Conservation (phyloP, 2,888 invertebrate genomes). For the Vanessa cardui region DNA sequence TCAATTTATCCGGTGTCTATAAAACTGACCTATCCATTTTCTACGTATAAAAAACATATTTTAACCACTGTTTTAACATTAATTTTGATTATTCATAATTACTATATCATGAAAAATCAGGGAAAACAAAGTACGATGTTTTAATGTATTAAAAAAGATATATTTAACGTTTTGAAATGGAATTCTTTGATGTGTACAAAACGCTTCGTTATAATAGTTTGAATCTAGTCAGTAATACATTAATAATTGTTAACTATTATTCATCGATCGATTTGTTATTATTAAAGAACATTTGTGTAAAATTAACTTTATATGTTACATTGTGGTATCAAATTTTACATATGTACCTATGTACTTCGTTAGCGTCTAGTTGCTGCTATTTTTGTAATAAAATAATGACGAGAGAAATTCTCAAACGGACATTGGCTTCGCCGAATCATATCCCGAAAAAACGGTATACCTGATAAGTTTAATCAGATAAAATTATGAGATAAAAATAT, state of each 20-base stretch:
- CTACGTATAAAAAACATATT: constrained; percentile 11
- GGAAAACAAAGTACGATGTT: constrained; percentile 1
- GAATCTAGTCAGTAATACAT: constrained; percentile 28
- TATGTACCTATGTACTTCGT: constrained; percentile 25
- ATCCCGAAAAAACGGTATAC: constrained; percentile 74
- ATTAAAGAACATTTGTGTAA: constrained; percentile 29
- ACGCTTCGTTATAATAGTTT: constrained; percentile 19
- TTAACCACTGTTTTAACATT: constrained; percentile 11
- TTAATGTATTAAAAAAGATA: constrained; percentile 1
- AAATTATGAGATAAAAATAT: constrained; percentile 56
- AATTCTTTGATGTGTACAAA: constrained; percentile 17
- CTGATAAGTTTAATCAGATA: constrained; percentile 68
- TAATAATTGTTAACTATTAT: constrained; percentile 30
- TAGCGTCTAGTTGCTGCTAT: constrained; percentile 25
- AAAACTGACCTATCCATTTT: constrained; percentile 14
- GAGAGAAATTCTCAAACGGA: constrained; percentile 32
- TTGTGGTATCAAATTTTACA: constrained; percentile 23
- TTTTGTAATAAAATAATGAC: constrained; percentile 28
- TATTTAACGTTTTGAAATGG: constrained; percentile 1
- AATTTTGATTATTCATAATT: not conserved
- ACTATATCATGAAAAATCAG: constrained; percentile 1
- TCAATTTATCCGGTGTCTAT: constrained; percentile 40
- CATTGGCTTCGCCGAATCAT: constrained; percentile 61
- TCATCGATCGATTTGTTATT: constrained; percentile 29
- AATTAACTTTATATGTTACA: constrained; percentile 23